A percentile compares a stretch with the other conserved stretches of the same genome.
Evolutionary conservation across 2,888 invertebrate genomes (phyloP).

Genomic region (Chironomus tentans): DNA sequence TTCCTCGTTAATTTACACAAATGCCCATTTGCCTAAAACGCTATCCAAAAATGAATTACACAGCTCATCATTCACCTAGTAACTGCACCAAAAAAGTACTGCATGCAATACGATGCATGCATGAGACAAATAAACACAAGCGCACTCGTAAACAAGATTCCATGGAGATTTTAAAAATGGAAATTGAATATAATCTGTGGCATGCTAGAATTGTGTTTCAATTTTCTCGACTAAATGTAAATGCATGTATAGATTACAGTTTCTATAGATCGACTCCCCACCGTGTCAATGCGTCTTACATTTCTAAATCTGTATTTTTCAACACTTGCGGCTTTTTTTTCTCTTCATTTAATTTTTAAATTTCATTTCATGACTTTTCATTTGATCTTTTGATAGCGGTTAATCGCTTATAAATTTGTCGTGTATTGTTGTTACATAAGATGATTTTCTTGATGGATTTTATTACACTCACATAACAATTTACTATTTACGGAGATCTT

Average conservation of each 20-base stretch:
- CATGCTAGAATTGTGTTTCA: not conserved
- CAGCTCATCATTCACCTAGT: too few species aligned
- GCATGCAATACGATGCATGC: too few species aligned
- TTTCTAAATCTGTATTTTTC: not conserved
- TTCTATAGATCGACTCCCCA: not conserved
- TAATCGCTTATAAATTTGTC: too few species aligned
- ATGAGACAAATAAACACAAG: not conserved
- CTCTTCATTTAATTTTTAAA: not conserved
- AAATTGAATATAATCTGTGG: not conserved
- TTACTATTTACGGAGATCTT: too few species aligned
- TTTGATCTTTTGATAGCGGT: too few species aligned
- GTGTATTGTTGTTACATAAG: too few species aligned
- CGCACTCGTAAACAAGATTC: not conserved
- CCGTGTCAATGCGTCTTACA: not conserved
- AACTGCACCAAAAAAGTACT: too few species aligned
- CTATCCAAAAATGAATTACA: too few species aligned
- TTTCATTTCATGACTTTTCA: not conserved
- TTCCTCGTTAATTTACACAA: too few species aligned
- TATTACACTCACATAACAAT: too few species aligned
- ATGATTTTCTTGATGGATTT: too few species aligned
- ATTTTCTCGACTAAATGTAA: not conserved
- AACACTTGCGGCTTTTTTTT: not conserved
- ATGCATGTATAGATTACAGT: not conserved
- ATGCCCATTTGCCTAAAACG: too few species aligned
- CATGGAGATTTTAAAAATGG: not conserved